phyloP scores from a whole-genome alignment of 2,888 invertebrate species.

The Chloromyia formosa region DNA sequence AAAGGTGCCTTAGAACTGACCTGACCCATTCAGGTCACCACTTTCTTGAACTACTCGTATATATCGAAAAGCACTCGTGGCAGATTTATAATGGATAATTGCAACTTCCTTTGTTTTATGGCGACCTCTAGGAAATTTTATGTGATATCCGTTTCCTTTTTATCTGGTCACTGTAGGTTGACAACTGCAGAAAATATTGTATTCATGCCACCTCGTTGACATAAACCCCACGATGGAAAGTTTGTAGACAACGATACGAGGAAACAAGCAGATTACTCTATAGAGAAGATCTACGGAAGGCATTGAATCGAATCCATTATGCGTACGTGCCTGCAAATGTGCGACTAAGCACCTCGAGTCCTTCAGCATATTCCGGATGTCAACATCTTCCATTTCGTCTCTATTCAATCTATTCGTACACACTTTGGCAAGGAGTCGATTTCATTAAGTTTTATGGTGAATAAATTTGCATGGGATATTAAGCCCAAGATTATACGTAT shows the following conservation, averaged over 20 bases:
- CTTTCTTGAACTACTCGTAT: too few species aligned
- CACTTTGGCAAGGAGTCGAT: neutral
- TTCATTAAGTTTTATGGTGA: slow-evolving; percentile 30
- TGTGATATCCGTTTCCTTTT: too few species aligned
- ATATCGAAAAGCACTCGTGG: neutral
- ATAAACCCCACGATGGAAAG: neutral
- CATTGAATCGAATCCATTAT: slow-evolving; percentile 17
- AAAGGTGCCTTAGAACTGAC: too few species aligned
- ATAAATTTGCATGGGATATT: slow-evolving; percentile 37
- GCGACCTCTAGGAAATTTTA: neutral
- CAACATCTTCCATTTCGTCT: neutral
- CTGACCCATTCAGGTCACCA: too few species aligned
- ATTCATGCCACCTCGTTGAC: neutral
- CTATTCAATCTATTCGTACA: neutral
- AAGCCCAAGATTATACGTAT: neutral
- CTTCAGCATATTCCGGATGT: neutral
- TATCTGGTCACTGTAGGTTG: too few species aligned
- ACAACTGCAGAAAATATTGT: too few species aligned
- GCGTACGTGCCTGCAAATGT: neutral
- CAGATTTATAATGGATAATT: slow-evolving; percentile 23
- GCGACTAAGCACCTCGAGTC: neutral
- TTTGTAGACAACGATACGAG: neutral
- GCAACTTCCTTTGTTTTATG: slow-evolving; percentile 15
- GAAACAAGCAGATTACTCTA: slow-evolving; percentile 5
- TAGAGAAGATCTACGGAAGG: neutral